Conservation (phyloP, 2,888 invertebrate genomes). For the Stenolophus ochropezus region DNA sequence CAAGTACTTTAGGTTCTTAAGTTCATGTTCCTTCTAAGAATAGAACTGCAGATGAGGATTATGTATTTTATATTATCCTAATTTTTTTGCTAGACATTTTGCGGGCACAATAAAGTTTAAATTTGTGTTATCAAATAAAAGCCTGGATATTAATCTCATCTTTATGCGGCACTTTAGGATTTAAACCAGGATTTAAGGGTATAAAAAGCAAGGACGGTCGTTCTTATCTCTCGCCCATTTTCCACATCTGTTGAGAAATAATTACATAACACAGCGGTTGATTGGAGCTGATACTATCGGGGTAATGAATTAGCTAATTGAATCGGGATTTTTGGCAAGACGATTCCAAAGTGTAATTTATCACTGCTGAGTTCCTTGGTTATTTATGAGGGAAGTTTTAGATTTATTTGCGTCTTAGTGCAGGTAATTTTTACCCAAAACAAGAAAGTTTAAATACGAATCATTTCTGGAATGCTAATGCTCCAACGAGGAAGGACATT, state of each 20-base stretch:
- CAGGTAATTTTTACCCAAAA: slow-evolving; percentile 19
- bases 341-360: slow-evolving; percentile 37
- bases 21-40: too few relatives aligned
- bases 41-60: too few relatives aligned
- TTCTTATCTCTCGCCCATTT: slow-evolving; percentile 5
- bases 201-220: not conserved
- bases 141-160: not conserved
- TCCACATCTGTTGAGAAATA: slow-evolving; percentile 5
- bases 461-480: not conserved
- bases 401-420: slow-evolving; percentile 42
- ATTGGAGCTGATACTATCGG: not conserved
- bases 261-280: slow-evolving; percentile 24
- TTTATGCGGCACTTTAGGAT: not conserved
- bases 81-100: not conserved
- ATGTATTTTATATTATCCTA: not conserved
- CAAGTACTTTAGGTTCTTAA: too few relatives aligned
- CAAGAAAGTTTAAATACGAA: slow-evolving; percentile 20
- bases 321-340: slow-evolving; percentile 16
- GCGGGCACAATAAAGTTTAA: not conserved
- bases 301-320: slow-evolving; percentile 44
- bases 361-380: slow-evolving; percentile 1
- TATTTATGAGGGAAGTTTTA: slow-evolving; percentile 37
- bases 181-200: not conserved
- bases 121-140: not conserved
- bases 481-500: too few relatives aligned